Evolutionary conservation across 30 jellyfish, hydroid and myxozoan species (phyloP), one percentile per base, ranked within the genome.

Genomic region (Aurelia sp.): DNA sequence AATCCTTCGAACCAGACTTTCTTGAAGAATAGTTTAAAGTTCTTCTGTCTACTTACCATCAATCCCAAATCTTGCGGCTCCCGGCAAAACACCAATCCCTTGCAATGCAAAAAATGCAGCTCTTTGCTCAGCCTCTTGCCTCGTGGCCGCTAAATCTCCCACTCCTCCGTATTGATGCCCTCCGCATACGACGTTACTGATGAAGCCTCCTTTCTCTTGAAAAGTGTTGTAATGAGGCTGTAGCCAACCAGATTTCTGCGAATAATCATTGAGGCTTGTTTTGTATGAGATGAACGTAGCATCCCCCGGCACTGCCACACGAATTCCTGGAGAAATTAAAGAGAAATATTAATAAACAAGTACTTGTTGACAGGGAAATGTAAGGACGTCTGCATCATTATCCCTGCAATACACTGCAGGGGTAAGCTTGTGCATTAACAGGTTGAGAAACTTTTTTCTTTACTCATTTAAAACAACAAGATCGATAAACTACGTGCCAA

Each of bases 271-370:
- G n/a, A 95, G 90, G 68, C 98, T 90, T 73, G 99, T 95, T 57
- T 95, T 95, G 97, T 89, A 95, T 4, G 99, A 95, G 21, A 95
- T 85, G 92, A 95, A 95, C 16, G 99, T 89, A 2, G 97, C 87
- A 60, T 95, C 99, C 19, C 99, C 97, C 59, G 99, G 99, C n/a
- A 85, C 90, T 4, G 99, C 98, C 11, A 95, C 99, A 52, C 95
- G 94, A 33, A 95, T 67, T 16, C 94, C 96, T 41, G 52, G 11
- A 41, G 52, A 41, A 6, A 13, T 41, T 41, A 41, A 6, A 41
- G 11, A 41, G 52, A 41, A 41, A 41, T 41, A 41, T 41, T 13
- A 41, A 41, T 8, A 6, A 41, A 41, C 52, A 41, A 13, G 8
- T 41, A 6, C 0, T 41, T 5, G 8, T 41, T 41, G 52, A 41